Evolutionary conservation across 1,140 invertebrate genomes (phyloP).

Genomic region (Akabosia matsudoensis): DNA sequence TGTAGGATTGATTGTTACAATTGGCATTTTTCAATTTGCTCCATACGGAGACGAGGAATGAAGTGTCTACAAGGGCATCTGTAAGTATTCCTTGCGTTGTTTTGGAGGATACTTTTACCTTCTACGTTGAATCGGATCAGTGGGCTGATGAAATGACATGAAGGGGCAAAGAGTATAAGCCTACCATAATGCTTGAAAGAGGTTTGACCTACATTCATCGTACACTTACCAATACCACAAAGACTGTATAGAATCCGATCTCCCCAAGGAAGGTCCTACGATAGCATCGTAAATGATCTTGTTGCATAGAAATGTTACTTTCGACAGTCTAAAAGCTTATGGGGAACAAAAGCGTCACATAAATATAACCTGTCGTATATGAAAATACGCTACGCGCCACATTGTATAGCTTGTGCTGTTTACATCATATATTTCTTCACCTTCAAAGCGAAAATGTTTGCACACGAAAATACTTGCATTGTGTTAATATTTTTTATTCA

Average conservation of each 20-base stretch:
- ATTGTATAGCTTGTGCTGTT: too few species aligned
- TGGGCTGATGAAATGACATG: not conserved
- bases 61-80: not conserved
- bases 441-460: too few species aligned
- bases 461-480: too few species aligned
- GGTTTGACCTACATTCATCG: slow-evolving; percentile 8
- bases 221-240: not conserved
- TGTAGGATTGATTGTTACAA: not conserved
- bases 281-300: slow-evolving; percentile 18
- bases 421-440: too few species aligned
- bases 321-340: not conserved
- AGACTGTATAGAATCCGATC: not conserved
- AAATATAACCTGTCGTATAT: too few species aligned
- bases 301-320: slow-evolving; percentile 11
- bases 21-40: not conserved
- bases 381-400: too few species aligned
- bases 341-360: too few species aligned
- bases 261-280: not conserved
- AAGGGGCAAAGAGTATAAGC: not conserved
- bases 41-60: not conserved
- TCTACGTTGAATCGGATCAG: too few species aligned
- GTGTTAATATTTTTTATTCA: too few species aligned
- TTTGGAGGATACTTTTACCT: too few species aligned
- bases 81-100: too few species aligned
- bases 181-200: not conserved